Percentiles rank a stretch among this genome's conserved stretches.
phyloP scores from a whole-genome alignment of 2,113 vertebrate species.

The Ardeotis arabs region DNA sequence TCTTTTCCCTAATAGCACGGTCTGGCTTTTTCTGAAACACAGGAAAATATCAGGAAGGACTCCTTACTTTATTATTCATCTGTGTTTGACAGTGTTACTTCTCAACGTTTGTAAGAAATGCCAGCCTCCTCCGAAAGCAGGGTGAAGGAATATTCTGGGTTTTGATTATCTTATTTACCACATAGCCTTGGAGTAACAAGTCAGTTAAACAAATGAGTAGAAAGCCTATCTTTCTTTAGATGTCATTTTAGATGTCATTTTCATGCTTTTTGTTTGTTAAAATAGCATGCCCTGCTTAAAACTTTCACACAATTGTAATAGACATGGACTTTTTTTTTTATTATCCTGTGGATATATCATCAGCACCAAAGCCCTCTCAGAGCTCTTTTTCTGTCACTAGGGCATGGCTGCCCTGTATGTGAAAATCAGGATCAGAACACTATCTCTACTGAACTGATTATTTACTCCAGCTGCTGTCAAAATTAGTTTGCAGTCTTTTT shows the following conservation, averaged over 20 bases:
- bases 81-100: not conserved
- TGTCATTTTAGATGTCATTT: not conserved
- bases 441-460: not conserved
- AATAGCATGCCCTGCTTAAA: not conserved
- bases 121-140: not conserved
- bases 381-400: accelerated
- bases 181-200: not conserved
- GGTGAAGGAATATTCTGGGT: not conserved
- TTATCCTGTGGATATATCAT: not conserved
- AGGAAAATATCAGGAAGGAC: not conserved
- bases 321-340: not conserved
- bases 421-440: not conserved
- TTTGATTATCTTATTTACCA: not conserved
- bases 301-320: not conserved
- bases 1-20: not conserved
- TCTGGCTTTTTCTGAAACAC: not conserved
- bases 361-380: not conserved
- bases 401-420: not conserved
- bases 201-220: not conserved
- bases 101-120: not conserved
- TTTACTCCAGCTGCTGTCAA: not conserved
- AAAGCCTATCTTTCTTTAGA: not conserved
- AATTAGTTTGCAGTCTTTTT: not conserved
- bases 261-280: not conserved
- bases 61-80: not conserved